These are phyloP conservation scores for Lycia hirtaria DNA, from an alignment of 2,888 invertebrate genomes.

Conservation along the genomic window DNA sequence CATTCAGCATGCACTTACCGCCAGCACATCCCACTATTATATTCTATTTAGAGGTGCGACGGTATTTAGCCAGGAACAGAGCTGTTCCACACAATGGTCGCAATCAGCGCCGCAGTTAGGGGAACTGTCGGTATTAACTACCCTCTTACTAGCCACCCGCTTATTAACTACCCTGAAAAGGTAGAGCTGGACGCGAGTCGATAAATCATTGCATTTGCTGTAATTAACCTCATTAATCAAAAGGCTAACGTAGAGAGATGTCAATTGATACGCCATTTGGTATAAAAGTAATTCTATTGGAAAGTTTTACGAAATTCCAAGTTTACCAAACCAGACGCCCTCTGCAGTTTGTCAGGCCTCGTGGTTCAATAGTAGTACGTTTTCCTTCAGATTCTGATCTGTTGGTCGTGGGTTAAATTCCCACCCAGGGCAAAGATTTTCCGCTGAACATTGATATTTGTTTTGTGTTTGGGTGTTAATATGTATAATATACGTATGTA, in stretches of 20 bases:
- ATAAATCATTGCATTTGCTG: conserved; percentile 2
- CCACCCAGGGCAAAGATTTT: too few species aligned
- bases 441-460: too few species aligned
- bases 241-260: not conserved
- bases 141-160: not conserved
- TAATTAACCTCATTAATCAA: not conserved
- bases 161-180: not conserved
- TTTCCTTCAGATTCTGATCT: too few species aligned
- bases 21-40: not conserved
- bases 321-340: too few species aligned
- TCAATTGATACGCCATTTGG: not conserved
- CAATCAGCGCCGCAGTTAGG: conserved; percentile 21
- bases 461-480: too few species aligned
- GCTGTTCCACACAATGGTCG: conserved; percentile 19
- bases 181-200: not conserved
- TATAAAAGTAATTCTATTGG: not conserved
- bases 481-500: too few species aligned
- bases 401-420: too few species aligned
- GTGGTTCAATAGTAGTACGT: too few species aligned
- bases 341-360: too few species aligned
- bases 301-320: not conserved
- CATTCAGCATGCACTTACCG: not conserved
- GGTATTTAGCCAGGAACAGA: conserved; percentile 9
- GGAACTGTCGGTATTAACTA: conserved; percentile 8
- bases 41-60: not conserved